Percentiles rank a stretch among this genome's conserved stretches.
Conservation (phyloP, 2,113 vertebrate genomes). For the Megaleporinus macrocephalus region DNA sequence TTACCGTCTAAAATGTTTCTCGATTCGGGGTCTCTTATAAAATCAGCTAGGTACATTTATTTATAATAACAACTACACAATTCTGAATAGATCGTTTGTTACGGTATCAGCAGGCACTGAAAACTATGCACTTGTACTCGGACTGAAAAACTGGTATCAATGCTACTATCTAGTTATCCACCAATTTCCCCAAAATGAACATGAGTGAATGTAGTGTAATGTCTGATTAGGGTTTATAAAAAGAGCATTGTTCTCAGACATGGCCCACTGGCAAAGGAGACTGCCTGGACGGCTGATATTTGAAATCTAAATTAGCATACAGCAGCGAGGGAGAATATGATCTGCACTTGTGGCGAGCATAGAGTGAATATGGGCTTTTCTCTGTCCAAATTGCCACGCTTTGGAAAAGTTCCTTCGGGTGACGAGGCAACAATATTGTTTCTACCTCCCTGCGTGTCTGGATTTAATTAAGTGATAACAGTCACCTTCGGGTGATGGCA, state of each 20-base stretch:
- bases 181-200: neutral
- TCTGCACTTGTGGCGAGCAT: constrained; percentile 21
- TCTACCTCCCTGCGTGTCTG: constrained; percentile 88
- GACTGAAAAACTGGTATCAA: neutral
- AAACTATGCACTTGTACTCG: no score
- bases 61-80: no score
- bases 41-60: no score
- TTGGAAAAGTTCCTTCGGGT: constrained; percentile 82
- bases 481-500: constrained; percentile 92
- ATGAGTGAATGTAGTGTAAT: neutral
- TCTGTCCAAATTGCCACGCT: constrained; percentile 31
- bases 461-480: constrained; percentile 96
- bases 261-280: constrained; percentile 1
- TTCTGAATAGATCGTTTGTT: no score
- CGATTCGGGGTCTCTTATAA: no score
- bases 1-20: no score
- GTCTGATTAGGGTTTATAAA: constrained; percentile 12
- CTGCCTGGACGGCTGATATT: constrained; percentile 5
- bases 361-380: constrained; percentile 15
- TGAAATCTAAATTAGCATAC: constrained; percentile 31
- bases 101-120: no score
- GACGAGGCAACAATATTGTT: constrained; percentile 91
- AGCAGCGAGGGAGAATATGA: constrained; percentile 30
- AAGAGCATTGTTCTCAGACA: constrained; percentile 17
- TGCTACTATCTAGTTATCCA: neutral